These are phyloP conservation scores for Felis chaus DNA, from an alignment of 2,113 vertebrate species.

Conservation along the genomic window DNA sequence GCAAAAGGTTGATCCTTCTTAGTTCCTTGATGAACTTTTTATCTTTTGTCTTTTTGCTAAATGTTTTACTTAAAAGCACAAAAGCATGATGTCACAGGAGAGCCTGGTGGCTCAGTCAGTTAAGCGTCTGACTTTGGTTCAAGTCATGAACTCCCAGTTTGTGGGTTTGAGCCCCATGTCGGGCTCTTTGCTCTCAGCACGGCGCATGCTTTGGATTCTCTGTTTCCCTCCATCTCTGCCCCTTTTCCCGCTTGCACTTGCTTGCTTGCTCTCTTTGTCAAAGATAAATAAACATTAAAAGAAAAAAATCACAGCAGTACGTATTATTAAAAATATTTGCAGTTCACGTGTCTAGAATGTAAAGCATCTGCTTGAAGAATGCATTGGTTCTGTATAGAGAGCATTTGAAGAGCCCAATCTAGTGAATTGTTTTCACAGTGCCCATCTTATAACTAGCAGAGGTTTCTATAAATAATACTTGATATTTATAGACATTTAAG, in stretches of 20 bases:
- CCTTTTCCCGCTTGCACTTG: too few species aligned
- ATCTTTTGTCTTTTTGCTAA: background rate
- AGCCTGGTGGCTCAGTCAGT: too few species aligned
- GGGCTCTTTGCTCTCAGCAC: too few species aligned
- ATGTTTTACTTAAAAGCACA: conserved; percentile 39
- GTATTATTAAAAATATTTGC: conserved; percentile 36
- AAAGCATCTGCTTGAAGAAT: conserved; percentile 9
- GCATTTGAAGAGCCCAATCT: background rate
- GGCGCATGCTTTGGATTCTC: too few species aligned
- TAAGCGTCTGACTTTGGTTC: too few species aligned
- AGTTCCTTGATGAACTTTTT: conserved; percentile 15
- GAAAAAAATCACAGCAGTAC: background rate
- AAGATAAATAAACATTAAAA: too few species aligned
- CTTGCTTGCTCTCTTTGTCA: too few species aligned
- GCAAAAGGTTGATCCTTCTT: conserved; percentile 20
- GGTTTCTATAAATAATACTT: background rate
- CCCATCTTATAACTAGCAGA: background rate
- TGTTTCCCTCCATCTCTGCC: too few species aligned
- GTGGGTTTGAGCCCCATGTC: too few species aligned
- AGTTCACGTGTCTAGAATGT: background rate
- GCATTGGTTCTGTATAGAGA: background rate
- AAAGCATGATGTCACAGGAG: too few species aligned
- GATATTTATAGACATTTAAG: background rate
- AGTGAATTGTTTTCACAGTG: background rate
- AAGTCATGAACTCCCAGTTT: too few species aligned